Evolutionary conservation across 1,140 invertebrate species (phyloP), one percentile per base, ranked within the genome.

Genomic region (Drosophila setifemur): DNA sequence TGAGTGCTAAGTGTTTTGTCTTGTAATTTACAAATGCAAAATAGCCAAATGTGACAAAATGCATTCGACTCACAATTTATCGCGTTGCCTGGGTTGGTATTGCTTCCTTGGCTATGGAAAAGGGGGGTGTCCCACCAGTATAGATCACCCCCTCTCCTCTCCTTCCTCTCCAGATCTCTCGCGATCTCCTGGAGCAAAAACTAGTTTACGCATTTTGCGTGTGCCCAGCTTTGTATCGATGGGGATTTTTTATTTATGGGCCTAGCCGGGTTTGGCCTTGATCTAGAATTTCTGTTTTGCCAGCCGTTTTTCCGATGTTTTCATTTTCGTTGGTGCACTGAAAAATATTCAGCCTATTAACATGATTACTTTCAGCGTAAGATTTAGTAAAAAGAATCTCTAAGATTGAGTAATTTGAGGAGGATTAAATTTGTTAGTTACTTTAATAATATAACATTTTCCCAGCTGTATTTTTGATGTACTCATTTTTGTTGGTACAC

Each of bases 1-100:
- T 60, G 76, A 45, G 53, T 60, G 74, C 66, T 83, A 85, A 83
- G 78, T 83, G 78, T 83, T 83, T 83, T 83, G 79, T 83, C 78
- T 79, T 83, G 78, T 83, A 71, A 83, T 74, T 85, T 73, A 54
- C 74, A 70, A 82, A 82, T 83, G 78, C 69, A 79, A 79, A 73
- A 73, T 85, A 70, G 71, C 44, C 48, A 53, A 78, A 70, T 70
- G 67, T 83, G 78, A 85, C 78, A 85, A 85, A 85, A 85, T 58
- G 82, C 58, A 79, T 73, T 85, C 63, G 58, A 33, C 49, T 78
- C 60, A 76, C 79, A 83, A 74, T 83, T 83, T 83, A 85, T 85
- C 60, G 67, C 42, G 19, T 50, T 60, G 69, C 71, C 66, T 70
- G 64, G 69, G 67, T 60, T 70, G 64, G 53, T 75, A 70, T 61